phyloP scores from a whole-genome alignment of 30 jellyfish, hydroid and myxozoan genomes.

The Chrysaora quinquecirrha region DNA sequence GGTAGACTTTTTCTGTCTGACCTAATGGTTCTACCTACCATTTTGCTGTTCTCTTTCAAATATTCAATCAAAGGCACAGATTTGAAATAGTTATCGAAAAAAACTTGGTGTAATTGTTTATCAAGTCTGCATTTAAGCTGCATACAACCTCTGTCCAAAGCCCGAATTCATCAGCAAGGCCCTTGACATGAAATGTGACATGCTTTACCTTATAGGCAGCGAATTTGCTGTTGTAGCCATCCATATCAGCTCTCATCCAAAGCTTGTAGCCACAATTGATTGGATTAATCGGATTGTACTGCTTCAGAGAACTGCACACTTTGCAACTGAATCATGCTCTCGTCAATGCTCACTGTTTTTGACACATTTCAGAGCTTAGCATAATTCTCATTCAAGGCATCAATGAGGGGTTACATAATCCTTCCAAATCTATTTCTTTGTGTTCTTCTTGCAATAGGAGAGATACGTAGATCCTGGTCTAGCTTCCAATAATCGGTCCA shows the following conservation, averaged over 20 bases:
- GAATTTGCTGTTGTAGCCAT: conserved; percentile 80
- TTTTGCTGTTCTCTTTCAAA: not conserved
- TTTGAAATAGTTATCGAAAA: conserved; percentile 51
- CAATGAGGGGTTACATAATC: conserved; percentile 55
- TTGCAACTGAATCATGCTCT: conserved; percentile 82
- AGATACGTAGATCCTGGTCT: conserved; percentile 67
- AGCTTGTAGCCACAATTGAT: conserved; percentile 84
- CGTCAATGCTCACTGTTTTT: conserved; percentile 59
- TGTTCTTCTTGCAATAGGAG: conserved; percentile 29
- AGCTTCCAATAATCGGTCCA: conserved; percentile 51
- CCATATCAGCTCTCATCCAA: conserved; percentile 82
- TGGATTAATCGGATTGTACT: conserved; percentile 84
- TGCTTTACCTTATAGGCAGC: conserved; percentile 71
- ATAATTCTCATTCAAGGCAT: conserved; percentile 46
- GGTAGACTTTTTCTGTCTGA: conserved; percentile 47
- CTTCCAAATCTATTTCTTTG: conserved; percentile 35
- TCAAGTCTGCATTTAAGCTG: conserved; percentile 29
- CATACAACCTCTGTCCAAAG: conserved; percentile 59
- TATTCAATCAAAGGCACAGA: conserved; percentile 65
- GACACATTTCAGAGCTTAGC: conserved; percentile 65
- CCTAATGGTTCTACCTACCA: conserved; percentile 41
- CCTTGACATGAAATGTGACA: not conserved
- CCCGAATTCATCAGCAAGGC: conserved; percentile 17
- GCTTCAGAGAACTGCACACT: conserved; percentile 81
- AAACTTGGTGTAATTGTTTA: conserved; percentile 64